Evolutionary conservation across 2,113 vertebrate genomes (phyloP).

Genomic region (Crotophaga sulcirostris): DNA sequence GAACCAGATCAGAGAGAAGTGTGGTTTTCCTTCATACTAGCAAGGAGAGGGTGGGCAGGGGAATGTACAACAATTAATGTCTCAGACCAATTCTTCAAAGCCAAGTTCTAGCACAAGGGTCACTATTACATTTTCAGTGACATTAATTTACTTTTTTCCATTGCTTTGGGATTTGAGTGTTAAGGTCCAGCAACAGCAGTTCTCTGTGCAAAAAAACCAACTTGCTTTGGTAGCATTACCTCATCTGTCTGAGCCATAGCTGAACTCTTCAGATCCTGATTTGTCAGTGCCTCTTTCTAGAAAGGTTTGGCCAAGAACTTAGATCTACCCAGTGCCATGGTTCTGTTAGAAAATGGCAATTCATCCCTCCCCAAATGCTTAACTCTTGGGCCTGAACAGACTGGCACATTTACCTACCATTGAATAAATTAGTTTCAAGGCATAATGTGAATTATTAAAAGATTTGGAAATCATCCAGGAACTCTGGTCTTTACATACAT

Average conservation of each 20-base stretch:
- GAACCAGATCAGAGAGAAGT: no score
- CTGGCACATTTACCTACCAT: neutral
- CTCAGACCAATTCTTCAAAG: neutral
- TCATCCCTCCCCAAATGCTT: neutral
- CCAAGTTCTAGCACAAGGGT: neutral
- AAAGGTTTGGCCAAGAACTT: neutral
- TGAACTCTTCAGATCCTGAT: neutral
- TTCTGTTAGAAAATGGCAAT: neutral
- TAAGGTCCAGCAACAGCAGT: neutral
- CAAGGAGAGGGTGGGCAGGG: neutral
- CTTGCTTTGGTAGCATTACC: neutral
- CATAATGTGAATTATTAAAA: neutral
- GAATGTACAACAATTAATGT: neutral
- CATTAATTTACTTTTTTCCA: neutral
- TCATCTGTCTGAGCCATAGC: neutral
- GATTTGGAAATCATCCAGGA: neutral
- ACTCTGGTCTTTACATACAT: neutral
- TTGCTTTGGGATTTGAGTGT: neutral
- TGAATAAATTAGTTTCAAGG: neutral
- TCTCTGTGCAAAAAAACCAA: neutral
- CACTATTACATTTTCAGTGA: neutral
- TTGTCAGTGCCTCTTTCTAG: neutral
- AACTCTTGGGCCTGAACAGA: neutral
- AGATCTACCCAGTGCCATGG: neutral
- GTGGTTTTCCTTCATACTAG: neutral